These are phyloP conservation scores for Erebia aethiops DNA, from an alignment of 2,888 invertebrate species.

Conservation along the genomic window DNA sequence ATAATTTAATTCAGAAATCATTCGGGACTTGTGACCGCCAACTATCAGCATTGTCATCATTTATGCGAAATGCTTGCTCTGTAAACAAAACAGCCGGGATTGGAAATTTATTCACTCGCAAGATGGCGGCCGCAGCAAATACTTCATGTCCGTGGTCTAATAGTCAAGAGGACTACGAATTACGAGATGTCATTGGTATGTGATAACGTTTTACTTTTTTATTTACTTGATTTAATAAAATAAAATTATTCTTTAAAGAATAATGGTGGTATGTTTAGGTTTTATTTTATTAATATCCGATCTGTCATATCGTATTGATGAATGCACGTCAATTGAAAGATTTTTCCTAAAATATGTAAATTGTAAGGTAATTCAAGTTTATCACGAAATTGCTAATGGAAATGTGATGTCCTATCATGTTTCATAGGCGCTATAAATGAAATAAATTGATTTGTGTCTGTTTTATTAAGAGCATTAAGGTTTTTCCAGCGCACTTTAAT, in stretches of 20 bases:
- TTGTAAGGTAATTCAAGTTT: not conserved
- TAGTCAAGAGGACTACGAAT: constrained; percentile 94
- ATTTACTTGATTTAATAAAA: constrained; percentile 1
- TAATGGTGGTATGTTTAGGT: not conserved
- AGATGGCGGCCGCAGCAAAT: constrained; percentile 66
- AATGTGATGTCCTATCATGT: not conserved
- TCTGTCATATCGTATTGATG: constrained; percentile 31
- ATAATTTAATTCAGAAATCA: constrained; percentile 54
- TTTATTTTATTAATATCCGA: constrained; percentile 15
- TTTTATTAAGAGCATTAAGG: not conserved
- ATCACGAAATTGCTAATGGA: not conserved
- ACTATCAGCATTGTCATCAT: constrained; percentile 60
- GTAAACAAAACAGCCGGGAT: constrained; percentile 56
- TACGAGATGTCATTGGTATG: constrained; percentile 96
- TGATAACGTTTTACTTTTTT: constrained; percentile 44
- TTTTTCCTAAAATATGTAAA: not conserved
- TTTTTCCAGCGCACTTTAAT: not conserved
- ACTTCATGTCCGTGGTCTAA: constrained; percentile 90
- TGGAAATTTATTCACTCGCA: constrained; percentile 68
- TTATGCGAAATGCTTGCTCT: constrained; percentile 69
- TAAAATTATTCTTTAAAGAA: not conserved
- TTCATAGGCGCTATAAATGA: not conserved
- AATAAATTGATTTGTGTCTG: not conserved
- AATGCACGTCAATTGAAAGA: constrained; percentile 25
- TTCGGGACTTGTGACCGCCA: constrained; percentile 60